Evolutionary conservation across 2,113 vertebrate species (phyloP), one percentile per base, ranked within the genome.

Genomic region (Hydrochoerus hydrochaeris): DNA sequence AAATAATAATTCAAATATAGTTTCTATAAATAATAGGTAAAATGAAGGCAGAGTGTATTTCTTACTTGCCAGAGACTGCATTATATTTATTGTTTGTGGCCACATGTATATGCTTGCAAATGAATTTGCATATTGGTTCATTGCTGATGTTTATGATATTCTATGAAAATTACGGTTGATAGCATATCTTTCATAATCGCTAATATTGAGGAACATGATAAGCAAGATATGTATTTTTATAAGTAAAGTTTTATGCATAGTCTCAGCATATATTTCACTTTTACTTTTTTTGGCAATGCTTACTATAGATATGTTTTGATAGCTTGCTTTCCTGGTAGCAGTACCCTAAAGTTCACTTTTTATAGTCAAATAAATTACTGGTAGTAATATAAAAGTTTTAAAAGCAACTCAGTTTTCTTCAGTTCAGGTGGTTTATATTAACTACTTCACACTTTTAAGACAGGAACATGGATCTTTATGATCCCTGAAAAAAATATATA

Each of bases 311-410:
- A 63, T 28, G 13, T 57, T 88, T 80, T 88, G 19, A 4, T 83
- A 14, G n/a, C 58, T 67, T 78, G 60, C 28, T 92, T 95, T 88
- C 38, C 60, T 91, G 44, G 49, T 63, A 85, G 54, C 19, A 58
- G 35, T 88, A 9, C 30, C 12, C 22, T 78, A 67, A 81, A 94
- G 46, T 85, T 81, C 73, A 85, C 62, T 52, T 41, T 94, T 94
- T 65, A 52, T 13, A 41, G 78, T 85, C 54, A 88, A 80, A 88
- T 97, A 80, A 91, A 94, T 85, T 73, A 44, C 62, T 91, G 46
- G 10, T 4, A 94, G n/a, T n/a, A 73, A 35, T 73, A 91, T 71
- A 86, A 30, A 58, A 35, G 2, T 58, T 88, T 90, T 81, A 73
- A 91, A 84, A 26, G 14, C 49, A 65, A 80, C 8, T 63, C 16